Evolutionary conservation across 2,113 vertebrate genomes (phyloP).

Genomic region (Pandion haliaetus): DNA sequence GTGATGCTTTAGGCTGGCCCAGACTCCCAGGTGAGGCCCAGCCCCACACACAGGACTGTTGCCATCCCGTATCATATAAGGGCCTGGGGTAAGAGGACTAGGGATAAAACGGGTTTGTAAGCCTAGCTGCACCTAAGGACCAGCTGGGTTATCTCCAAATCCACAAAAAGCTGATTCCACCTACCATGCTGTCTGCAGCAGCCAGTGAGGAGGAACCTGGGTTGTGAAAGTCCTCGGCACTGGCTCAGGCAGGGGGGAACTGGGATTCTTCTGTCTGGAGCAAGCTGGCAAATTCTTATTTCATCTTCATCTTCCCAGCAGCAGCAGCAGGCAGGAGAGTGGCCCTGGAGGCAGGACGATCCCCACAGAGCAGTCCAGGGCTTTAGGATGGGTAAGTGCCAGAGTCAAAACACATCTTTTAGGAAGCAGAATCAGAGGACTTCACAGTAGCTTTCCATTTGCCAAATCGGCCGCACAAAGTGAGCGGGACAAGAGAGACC

Average conservation of each 20-base stretch:
- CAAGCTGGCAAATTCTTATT: not conserved
- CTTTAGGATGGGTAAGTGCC: not conserved
- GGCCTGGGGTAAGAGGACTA: not conserved
- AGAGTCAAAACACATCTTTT: not conserved
- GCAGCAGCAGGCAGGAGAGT: not conserved
- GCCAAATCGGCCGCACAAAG: accelerated
- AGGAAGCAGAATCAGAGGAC: not conserved
- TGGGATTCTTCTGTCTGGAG: not conserved
- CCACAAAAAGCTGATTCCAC: not conserved
- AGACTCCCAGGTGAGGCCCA: not conserved
- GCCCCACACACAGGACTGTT: not conserved
- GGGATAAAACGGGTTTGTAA: not conserved
- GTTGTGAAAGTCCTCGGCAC: not conserved
- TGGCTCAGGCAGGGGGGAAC: too few relatives aligned
- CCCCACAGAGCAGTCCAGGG: too few relatives aligned
- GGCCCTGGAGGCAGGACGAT: not conserved
- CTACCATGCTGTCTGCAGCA: not conserved
- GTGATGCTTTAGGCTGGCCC: not conserved
- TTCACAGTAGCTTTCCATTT: not conserved
- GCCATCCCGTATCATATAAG: not conserved
- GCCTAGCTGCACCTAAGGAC: not conserved
- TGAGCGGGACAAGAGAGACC: not conserved
- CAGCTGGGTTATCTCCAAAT: not conserved
- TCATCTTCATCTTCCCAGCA: not conserved
- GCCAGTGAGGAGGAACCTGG: not conserved